These are phyloP conservation scores for Calephelis nemesis DNA, from an alignment of 1,140 invertebrate genomes.

Conservation along the genomic window DNA sequence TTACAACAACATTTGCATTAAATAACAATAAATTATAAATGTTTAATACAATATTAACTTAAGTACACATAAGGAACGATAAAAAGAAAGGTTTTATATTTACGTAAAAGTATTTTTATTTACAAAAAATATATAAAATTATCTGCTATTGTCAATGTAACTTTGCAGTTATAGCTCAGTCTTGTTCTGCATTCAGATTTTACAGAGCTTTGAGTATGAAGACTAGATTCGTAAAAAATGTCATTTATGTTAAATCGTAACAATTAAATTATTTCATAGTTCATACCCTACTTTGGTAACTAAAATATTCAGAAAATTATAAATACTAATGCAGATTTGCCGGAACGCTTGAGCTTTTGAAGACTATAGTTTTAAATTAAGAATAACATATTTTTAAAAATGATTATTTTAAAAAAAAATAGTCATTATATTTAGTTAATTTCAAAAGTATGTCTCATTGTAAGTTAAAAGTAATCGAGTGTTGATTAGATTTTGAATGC, in stretches of 20 bases:
- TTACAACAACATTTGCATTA: conserved; percentile 67
- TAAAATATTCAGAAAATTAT: conserved; percentile 49
- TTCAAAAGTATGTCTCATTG: too few species aligned
- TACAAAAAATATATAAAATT: conserved; percentile 55
- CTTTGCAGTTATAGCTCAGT: conserved; percentile 47
- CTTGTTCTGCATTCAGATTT: conserved; percentile 49
- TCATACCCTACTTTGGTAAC: conserved; percentile 73
- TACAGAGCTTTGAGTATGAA: conserved; percentile 59
- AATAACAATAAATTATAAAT: conserved; percentile 72
- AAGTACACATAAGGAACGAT: conserved; percentile 62
- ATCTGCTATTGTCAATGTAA: conserved; percentile 51
- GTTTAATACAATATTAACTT: conserved; percentile 51
- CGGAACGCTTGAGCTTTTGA: background rate
- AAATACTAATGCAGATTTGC: background rate
- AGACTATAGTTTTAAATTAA: background rate
- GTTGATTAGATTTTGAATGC: too few species aligned
- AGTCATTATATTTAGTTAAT: too few species aligned
- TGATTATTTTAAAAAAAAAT: background rate
- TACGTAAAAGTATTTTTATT: conserved; percentile 33
- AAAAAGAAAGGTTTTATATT: conserved; percentile 15
- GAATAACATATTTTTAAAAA: background rate
- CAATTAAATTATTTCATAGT: conserved; percentile 15
- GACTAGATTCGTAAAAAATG: conserved; percentile 66
- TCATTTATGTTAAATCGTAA: conserved; percentile 41
- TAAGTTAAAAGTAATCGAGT: too few species aligned